phyloP scores from a whole-genome alignment of 37 sponge, comb jelly and placozoan species.

The Aplysina aerophoba region DNA sequence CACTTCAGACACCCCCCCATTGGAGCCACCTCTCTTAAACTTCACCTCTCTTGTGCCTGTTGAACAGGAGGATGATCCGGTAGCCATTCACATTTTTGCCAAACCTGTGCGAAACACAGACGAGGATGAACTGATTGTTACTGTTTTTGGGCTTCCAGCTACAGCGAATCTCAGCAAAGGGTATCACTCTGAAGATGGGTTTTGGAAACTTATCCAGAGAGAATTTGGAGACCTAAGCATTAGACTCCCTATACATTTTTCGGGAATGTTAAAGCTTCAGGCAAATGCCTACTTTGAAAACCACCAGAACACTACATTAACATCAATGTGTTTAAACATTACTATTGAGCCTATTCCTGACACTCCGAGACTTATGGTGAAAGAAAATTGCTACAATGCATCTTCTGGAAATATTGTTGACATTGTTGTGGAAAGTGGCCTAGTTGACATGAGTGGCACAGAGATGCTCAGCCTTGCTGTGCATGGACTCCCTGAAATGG shows the following conservation, averaged over 20 bases:
- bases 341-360: neutral
- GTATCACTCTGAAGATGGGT: neutral
- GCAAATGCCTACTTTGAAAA: slow-evolving; percentile 3
- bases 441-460: neutral
- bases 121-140: neutral
- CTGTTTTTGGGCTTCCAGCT: neutral
- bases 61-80: slow-evolving; percentile 4
- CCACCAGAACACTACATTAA: neutral
- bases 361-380: neutral
- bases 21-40: slow-evolving; percentile 8
- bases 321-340: neutral
- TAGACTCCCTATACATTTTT: neutral
- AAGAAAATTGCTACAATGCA: neutral
- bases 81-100: neutral
- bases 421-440: neutral
- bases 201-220: neutral
- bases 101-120: neutral
- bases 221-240: slow-evolving; percentile 34
- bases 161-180: slow-evolving; percentile 6
- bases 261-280: neutral
- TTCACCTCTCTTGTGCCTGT: neutral
- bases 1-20: slow-evolving; percentile 13
- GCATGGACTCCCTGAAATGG: too few species aligned
- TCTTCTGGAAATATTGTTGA: neutral
- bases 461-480: too few species aligned